Evolutionary conservation across 2,797 vertebrate species (phyloP).

Genomic region (Chaetodon trifasciatus): DNA sequence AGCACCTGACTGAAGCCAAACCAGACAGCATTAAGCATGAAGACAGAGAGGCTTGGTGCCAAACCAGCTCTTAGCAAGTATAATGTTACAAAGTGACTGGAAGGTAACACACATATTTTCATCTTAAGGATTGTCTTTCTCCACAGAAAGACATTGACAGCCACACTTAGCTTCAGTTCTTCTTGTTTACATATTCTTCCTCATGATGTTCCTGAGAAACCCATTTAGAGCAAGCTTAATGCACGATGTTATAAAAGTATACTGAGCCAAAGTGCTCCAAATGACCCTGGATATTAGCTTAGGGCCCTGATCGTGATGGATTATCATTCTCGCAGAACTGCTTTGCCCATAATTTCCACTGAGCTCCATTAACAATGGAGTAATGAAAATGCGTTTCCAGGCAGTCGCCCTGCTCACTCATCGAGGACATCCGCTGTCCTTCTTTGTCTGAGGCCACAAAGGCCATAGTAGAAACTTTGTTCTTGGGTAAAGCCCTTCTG

Average conservation of each 20-base stretch:
- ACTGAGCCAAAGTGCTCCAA: slow-evolving; percentile 25
- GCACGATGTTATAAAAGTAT: slow-evolving; percentile 1
- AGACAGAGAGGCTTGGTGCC: not conserved
- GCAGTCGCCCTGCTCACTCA: not conserved
- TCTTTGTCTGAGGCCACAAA: not conserved
- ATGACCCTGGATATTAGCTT: not conserved
- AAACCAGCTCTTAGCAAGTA: slow-evolving; percentile 26
- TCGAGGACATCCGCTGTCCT: not conserved
- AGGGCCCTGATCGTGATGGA: slow-evolving; percentile 4
- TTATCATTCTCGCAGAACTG: slow-evolving; percentile 15
- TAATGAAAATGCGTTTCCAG: slow-evolving; percentile 22
- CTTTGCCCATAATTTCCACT: slow-evolving; percentile 26
- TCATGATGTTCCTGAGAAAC: slow-evolving; percentile 9
- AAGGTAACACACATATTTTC: not conserved
- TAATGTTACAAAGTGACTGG: slow-evolving; percentile 10
- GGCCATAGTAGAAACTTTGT: not conserved
- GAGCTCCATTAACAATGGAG: not conserved
- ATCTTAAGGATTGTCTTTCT: slow-evolving; percentile 1
- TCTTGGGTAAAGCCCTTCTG: not conserved
- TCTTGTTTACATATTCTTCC: not conserved
- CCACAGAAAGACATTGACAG: not conserved
- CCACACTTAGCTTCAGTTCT: not conserved
- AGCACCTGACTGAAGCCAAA: not conserved
- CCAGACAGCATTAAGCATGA: not conserved
- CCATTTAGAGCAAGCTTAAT: slow-evolving; percentile 26